These are phyloP conservation scores for Umimayanthus kanabou DNA, from an alignment of 92 coral and sea anemone genomes.

Conservation along the genomic window DNA sequence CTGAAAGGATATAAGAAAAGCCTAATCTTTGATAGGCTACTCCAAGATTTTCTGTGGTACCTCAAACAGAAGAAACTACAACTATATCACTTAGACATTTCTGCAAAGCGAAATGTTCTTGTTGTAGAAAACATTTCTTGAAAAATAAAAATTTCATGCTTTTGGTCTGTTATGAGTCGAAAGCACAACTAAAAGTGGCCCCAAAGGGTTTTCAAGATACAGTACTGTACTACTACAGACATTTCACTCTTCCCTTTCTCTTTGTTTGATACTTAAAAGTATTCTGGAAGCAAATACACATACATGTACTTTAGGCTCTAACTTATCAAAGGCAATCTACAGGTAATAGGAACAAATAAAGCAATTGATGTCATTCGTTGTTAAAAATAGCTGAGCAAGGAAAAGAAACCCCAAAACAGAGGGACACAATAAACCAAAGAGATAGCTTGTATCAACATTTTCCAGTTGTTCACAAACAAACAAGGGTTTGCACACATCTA, in stretches of 20 bases:
- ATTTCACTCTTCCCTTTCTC: slow-evolving; percentile 16
- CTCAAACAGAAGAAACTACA: slow-evolving; percentile 7
- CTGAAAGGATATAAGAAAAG: slow-evolving; percentile 2
- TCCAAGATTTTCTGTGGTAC: slow-evolving; percentile 15
- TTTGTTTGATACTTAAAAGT: slow-evolving; percentile 13
- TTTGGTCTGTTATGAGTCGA: background rate
- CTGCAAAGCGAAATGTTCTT: slow-evolving; percentile 4
- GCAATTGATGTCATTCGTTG: too few relatives aligned
- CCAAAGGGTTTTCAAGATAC: slow-evolving; percentile 3
- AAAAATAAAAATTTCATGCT: too few relatives aligned
- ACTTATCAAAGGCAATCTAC: background rate
- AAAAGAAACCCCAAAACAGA: too few relatives aligned
- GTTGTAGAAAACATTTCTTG: slow-evolving; percentile 3
- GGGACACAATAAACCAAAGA: slow-evolving; percentile 31
- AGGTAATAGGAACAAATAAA: too few relatives aligned
- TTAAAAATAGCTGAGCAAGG: too few relatives aligned
- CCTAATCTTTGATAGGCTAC: background rate
- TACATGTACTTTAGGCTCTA: background rate
- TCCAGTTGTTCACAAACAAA: slow-evolving; percentile 38
- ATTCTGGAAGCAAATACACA: background rate
- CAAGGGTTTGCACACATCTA: slow-evolving; percentile 38
- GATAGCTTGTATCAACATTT: slow-evolving; percentile 24
- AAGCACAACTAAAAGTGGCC: slow-evolving; percentile 5
- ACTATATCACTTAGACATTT: slow-evolving; percentile 14
- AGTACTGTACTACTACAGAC: background rate